A percentile compares a stretch with the other conserved stretches of the same genome.
Conservation (phyloP, 2,113 vertebrate genomes). For the Periophthalmus modestus region DNA sequence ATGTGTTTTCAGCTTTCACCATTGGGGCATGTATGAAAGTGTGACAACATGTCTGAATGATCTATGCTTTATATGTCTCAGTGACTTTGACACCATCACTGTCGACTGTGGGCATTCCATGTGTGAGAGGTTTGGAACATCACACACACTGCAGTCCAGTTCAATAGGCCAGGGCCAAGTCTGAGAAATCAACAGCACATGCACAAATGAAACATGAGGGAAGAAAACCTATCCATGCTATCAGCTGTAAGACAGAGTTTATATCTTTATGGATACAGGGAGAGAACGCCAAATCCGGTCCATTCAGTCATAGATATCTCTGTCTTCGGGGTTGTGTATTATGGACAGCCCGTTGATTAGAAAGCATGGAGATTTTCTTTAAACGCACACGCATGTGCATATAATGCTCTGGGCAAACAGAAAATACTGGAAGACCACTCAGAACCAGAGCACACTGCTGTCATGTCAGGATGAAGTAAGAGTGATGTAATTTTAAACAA, state of each 20-base stretch:
- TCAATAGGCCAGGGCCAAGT: constrained; percentile 13
- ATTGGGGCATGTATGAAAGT: background rate
- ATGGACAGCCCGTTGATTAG: background rate
- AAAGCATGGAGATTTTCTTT: constrained; percentile 11
- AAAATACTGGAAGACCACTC: constrained; percentile 28
- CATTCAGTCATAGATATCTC: background rate
- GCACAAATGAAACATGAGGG: constrained; percentile 70
- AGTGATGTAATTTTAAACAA: constrained; percentile 92
- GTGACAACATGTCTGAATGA: background rate
- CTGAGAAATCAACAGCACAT: constrained; percentile 13
- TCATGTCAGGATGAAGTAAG: constrained; percentile 79
- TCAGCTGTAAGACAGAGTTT: constrained; percentile 65
- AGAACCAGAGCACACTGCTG: constrained; percentile 76
- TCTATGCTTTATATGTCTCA: background rate
- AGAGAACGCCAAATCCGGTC: background rate
- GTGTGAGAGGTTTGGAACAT: constrained; percentile 7
- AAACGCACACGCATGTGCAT: background rate
- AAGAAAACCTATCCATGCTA: constrained; percentile 91
- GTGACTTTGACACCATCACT: background rate
- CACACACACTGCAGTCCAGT: constrained; percentile 11
- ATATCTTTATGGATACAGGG: constrained; percentile 33
- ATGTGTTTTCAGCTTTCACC: background rate
- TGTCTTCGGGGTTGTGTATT: background rate
- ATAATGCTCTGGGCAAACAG: constrained; percentile 22
- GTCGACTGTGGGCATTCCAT: background rate